phyloP scores from a whole-genome alignment of 1,140 invertebrate species.

The Hyles euphorbiae region DNA sequence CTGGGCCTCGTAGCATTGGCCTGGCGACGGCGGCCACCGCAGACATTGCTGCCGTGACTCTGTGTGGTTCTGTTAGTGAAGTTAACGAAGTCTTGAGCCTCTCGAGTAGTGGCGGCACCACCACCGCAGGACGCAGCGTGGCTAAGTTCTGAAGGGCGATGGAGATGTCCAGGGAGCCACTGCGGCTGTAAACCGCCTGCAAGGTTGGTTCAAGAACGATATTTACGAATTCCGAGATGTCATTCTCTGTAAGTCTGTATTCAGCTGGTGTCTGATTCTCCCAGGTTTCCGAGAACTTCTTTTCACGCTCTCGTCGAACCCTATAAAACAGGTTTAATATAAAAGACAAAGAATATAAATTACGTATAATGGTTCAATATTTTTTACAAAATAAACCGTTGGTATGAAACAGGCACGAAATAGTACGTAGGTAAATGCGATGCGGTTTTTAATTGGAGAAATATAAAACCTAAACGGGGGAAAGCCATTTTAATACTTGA shows the following conservation, averaged over 20 bases:
- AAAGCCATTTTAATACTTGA: too few species aligned
- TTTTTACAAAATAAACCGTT: not conserved
- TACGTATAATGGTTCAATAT: not conserved
- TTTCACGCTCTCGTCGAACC: slow-evolving; percentile 63
- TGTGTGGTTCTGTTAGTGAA: slow-evolving; percentile 91
- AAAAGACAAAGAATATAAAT: not conserved
- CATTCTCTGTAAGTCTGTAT: slow-evolving; percentile 85
- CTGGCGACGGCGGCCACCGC: slow-evolving; percentile 83
- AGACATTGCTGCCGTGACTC: slow-evolving; percentile 87
- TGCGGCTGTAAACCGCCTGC: slow-evolving; percentile 86
- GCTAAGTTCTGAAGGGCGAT: slow-evolving; percentile 85
- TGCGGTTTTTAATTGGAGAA: too few species aligned
- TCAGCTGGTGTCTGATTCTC: slow-evolving; percentile 80
- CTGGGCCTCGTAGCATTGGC: slow-evolving; percentile 80
- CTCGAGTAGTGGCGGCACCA: slow-evolving; percentile 90
- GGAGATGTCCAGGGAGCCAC: slow-evolving; percentile 79
- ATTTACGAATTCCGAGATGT: slow-evolving; percentile 90
- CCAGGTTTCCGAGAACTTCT: slow-evolving; percentile 77
- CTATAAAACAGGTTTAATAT: slow-evolving; percentile 31
- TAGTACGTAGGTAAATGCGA: too few species aligned
- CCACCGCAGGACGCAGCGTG: slow-evolving; percentile 86
- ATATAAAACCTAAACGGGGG: too few species aligned
- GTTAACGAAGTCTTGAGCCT: slow-evolving; percentile 86
- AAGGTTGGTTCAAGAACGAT: slow-evolving; percentile 82
- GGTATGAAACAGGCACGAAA: not conserved